These are phyloP conservation scores for Hyposoter didymator DNA, from an alignment of 2,888 invertebrate species.

Conservation along the genomic window DNA sequence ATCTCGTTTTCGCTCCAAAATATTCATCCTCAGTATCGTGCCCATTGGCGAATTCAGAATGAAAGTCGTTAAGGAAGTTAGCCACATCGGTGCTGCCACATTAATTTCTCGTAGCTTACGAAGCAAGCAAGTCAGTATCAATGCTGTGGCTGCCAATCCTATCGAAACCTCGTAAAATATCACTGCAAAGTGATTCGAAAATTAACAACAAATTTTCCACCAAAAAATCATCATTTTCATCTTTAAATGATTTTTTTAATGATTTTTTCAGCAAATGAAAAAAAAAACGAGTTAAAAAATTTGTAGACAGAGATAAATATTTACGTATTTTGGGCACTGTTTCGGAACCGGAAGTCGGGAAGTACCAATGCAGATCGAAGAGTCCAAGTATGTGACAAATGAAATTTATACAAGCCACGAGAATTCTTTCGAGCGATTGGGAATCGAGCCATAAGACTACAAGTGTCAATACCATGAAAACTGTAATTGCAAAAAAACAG, in stretches of 20 bases:
- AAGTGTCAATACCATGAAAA: constrained; percentile 86
- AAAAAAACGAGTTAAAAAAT: neutral
- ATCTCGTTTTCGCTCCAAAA: constrained; percentile 67
- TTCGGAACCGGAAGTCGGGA: constrained; percentile 86
- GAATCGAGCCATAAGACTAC: constrained; percentile 86
- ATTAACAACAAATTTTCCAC: neutral
- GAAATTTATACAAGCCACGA: constrained; percentile 87
- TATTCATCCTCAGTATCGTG: constrained; percentile 73
- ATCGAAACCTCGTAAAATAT: constrained; percentile 78
- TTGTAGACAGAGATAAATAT: constrained; percentile 63
- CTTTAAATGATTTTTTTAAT: neutral
- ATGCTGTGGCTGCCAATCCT: constrained; percentile 75
- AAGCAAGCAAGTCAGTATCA: constrained; percentile 78
- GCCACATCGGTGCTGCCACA: constrained; percentile 76
- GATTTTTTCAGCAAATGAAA: neutral
- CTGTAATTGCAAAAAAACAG: constrained; percentile 77
- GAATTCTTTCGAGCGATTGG: constrained; percentile 86
- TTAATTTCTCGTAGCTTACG: constrained; percentile 77
- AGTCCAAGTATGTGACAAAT: constrained; percentile 87
- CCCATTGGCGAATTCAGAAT: constrained; percentile 74
- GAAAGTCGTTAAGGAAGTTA: constrained; percentile 71
- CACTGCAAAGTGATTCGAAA: constrained; percentile 73
- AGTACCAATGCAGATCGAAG: constrained; percentile 86
- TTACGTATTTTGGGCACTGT: constrained; percentile 87
- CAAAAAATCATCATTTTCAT: too few species aligned